Conservation (phyloP, 1,140 invertebrate species). For the Apis mellifera region Amel_HAv3.1 CM009942.2:8143001-8143500, state of each 20-base stretch:
- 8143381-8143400: conserved; percentile 1
- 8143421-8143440: conserved; percentile 21
- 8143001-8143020: conserved; percentile 24
- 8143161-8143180: conserved; percentile 59
- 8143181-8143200: conserved; percentile 73
- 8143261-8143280: conserved; percentile 44
- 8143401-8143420: conserved; percentile 14
- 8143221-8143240: conserved; percentile 59
- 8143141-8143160: conserved; percentile 57
- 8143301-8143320: conserved; percentile 6
- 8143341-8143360: conserved; percentile 1
- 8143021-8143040: conserved; percentile 34
- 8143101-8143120: conserved; percentile 56
- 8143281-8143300: conserved; percentile 18
- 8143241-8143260: conserved; percentile 45
- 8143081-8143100: conserved; percentile 56
- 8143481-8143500: conserved; percentile 16
- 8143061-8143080: conserved; percentile 22
- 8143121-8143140: conserved; percentile 72
- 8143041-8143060: conserved; percentile 3
- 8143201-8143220: conserved; percentile 78
- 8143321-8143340: not conserved
- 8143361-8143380: not conserved
- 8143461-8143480: conserved; percentile 41
- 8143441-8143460: conserved; percentile 30